phyloP scores from a whole-genome alignment of 1,140 invertebrate genomes.

The Drosophila jambulina region DNA sequence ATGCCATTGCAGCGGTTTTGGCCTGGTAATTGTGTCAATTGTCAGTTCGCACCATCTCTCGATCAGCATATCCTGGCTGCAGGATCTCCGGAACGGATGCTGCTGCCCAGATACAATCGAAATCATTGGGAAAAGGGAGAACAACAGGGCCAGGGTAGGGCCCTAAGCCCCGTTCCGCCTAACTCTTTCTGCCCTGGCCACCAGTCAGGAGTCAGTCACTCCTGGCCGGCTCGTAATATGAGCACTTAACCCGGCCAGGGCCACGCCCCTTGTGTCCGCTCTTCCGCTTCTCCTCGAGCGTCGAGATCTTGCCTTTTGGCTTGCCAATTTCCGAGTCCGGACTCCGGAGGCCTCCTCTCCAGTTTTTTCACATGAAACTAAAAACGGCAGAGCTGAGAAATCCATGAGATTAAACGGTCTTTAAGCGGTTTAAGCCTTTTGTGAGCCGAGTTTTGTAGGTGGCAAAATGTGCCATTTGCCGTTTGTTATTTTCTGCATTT shows the following conservation, averaged over 20 bases:
- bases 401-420: conserved; percentile 72
- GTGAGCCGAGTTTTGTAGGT: conserved; percentile 70
- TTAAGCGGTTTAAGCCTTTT: conserved; percentile 82
- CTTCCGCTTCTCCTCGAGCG: conserved; percentile 35
- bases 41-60: conserved; percentile 71
- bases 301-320: conserved; percentile 29
- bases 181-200: conserved; percentile 57
- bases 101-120: conserved; percentile 42
- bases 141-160: not conserved
- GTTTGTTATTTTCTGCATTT: conserved; percentile 19
- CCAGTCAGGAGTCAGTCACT: conserved; percentile 53
- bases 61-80: conserved; percentile 13
- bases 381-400: conserved; percentile 52
- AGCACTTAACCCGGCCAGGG: conserved; percentile 69
- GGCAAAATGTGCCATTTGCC: conserved; percentile 62
- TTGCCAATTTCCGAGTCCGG: conserved; percentile 19
- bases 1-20: conserved; percentile 44
- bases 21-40: conserved; percentile 74
- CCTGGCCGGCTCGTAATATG: conserved; percentile 74
- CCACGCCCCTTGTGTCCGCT: conserved; percentile 55
- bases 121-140: conserved; percentile 24
- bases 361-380: conserved; percentile 73
- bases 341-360: not conserved
- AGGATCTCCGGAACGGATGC: conserved; percentile 23
- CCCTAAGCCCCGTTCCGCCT: conserved; percentile 50